A percentile compares a stretch with the other conserved stretches of the same genome.
Evolutionary conservation across 2,113 vertebrate genomes (phyloP).

Genomic region (Macrotis lagotis): DNA sequence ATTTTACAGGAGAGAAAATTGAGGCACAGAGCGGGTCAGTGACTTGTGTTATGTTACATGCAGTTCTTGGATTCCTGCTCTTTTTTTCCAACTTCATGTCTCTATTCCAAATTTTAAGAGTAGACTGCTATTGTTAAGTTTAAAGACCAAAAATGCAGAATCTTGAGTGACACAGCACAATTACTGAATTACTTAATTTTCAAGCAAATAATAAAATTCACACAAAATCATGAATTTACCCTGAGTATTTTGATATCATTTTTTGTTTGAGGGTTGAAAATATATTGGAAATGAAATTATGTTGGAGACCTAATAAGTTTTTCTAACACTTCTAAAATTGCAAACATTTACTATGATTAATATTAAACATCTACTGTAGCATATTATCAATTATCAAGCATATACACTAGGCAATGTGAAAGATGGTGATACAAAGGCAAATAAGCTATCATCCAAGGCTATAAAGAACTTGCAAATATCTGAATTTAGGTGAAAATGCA

Average conservation of each 20-base stretch:
- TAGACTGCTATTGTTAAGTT: background rate
- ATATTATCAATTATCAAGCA: background rate
- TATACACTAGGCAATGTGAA: background rate
- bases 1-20: background rate
- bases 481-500: background rate
- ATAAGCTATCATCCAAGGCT: background rate
- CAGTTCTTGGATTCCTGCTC: background rate
- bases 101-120: background rate
- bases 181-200: background rate
- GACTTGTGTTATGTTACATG: background rate
- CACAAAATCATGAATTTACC: background rate
- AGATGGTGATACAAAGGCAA: background rate
- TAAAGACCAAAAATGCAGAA: background rate
- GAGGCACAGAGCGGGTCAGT: background rate
- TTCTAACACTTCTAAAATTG: background rate
- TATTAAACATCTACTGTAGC: background rate
- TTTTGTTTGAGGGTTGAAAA: background rate
- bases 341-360: background rate
- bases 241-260: background rate
- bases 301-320: background rate
- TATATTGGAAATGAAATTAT: background rate
- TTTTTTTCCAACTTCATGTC: background rate
- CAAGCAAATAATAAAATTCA: background rate
- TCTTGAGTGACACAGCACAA: background rate
- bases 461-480: background rate